Evolutionary conservation across 2,888 invertebrate species (phyloP).

Genomic region (Argyresthia goedartella): DNA sequence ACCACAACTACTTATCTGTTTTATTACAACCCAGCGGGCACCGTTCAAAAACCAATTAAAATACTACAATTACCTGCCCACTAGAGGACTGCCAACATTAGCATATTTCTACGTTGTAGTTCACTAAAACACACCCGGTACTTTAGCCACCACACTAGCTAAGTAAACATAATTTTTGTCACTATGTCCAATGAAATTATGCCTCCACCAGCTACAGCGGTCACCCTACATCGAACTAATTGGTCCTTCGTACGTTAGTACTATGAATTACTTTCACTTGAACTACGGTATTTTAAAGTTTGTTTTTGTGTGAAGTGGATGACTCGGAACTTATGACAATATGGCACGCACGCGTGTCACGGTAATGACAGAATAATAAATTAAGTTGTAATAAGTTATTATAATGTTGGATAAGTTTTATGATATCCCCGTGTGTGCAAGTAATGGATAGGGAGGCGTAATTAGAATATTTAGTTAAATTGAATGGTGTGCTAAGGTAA

Average conservation of each 20-base stretch:
- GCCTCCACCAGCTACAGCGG: slow-evolving; percentile 19
- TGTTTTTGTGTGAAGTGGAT: slow-evolving; percentile 7
- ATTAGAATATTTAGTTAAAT: slow-evolving; percentile 42
- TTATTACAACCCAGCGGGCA: slow-evolving; percentile 31
- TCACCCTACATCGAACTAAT: slow-evolving; percentile 11
- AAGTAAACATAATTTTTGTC: slow-evolving; percentile 69
- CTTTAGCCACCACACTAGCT: slow-evolving; percentile 42
- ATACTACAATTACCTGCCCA: slow-evolving; percentile 31
- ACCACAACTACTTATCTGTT: slow-evolving; percentile 1
- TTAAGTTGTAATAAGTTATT: slow-evolving; percentile 67
- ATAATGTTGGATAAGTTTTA: slow-evolving; percentile 53
- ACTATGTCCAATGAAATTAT: slow-evolving; percentile 65
- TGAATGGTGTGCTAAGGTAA: too few species aligned
- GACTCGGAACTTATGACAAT: slow-evolving; percentile 47
- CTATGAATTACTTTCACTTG: too few species aligned
- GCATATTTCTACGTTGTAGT: slow-evolving; percentile 38
- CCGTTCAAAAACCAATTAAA: slow-evolving; percentile 43
- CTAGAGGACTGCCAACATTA: slow-evolving; percentile 37
- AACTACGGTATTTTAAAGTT: too few species aligned
- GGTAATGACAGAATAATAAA: slow-evolving; percentile 68
- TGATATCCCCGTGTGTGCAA: slow-evolving; percentile 27
- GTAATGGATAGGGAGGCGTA: slow-evolving; percentile 40
- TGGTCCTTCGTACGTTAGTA: too few species aligned
- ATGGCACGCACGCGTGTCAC: slow-evolving; percentile 54
- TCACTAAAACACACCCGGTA: slow-evolving; percentile 31